These are phyloP conservation scores for Pocillopora damicornis DNA, from an alignment of 64 coral and sea anemone genomes.

Conservation along the genomic window DNA sequence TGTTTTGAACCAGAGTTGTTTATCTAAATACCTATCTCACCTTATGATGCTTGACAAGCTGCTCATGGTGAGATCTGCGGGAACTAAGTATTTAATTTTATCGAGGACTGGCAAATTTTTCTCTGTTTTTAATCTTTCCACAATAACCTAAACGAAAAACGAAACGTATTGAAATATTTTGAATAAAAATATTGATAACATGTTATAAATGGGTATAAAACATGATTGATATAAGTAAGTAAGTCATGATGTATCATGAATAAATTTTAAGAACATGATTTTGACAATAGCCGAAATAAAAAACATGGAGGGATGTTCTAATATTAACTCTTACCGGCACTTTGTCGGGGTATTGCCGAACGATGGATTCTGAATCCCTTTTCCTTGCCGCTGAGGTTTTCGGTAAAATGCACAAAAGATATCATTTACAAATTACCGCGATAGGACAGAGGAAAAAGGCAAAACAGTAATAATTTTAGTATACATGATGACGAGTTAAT, in stretches of 20 bases:
- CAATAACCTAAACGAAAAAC: constrained; percentile 67
- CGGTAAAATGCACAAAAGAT: background rate
- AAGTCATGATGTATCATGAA: too few relatives aligned
- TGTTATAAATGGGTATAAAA: too few relatives aligned
- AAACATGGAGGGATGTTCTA: background rate
- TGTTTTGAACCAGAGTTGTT: background rate
- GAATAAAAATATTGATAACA: too few relatives aligned
- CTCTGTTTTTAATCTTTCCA: constrained; percentile 88
- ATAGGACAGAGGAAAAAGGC: background rate
- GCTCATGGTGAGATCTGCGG: constrained; percentile 95
- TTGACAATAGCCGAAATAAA: too few relatives aligned
- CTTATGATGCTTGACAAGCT: constrained; percentile 96
- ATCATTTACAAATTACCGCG: background rate
- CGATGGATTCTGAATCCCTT: constrained; percentile 87
- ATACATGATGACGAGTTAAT: background rate
- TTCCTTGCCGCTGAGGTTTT: constrained; percentile 75
- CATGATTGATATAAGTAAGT: too few relatives aligned
- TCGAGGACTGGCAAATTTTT: constrained; percentile 92
- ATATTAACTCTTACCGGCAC: constrained; percentile 67
- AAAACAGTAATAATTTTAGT: background rate
- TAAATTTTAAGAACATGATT: too few relatives aligned
- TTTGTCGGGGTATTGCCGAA: constrained; percentile 96
- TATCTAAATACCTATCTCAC: background rate
- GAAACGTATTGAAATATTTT: background rate
- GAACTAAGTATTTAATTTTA: constrained; percentile 99